These are phyloP conservation scores for Lissonota sp. DNA, from an alignment of 2,888 invertebrate species.

Conservation along the genomic window DNA sequence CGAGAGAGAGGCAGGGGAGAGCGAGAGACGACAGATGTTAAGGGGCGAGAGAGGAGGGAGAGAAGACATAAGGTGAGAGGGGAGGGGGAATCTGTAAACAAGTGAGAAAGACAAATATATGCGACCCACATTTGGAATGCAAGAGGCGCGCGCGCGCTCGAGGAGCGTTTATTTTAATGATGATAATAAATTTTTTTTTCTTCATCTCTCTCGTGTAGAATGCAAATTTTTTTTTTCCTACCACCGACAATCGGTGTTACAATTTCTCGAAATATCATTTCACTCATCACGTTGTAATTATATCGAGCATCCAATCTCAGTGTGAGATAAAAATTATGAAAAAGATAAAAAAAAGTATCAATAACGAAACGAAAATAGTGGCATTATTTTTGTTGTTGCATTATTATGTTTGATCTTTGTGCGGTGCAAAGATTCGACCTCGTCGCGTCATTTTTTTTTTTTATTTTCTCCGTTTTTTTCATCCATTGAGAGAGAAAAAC, in stretches of 20 bases:
- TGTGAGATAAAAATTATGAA: constrained; percentile 17
- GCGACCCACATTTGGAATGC: constrained; percentile 41
- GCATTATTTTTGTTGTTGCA: constrained; percentile 50
- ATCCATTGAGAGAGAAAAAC: neutral
- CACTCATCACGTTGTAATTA: constrained; percentile 15
- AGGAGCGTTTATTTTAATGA: neutral
- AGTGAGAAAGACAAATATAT: constrained; percentile 70
- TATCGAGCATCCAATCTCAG: constrained; percentile 12
- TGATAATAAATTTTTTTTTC: neutral
- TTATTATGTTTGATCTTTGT: constrained; percentile 57
- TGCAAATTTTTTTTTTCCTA: neutral
- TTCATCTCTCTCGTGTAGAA: neutral
- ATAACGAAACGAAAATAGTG: neutral
- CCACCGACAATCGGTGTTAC: neutral
- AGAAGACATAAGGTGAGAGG: too few species aligned
- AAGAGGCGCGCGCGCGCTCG: neutral
- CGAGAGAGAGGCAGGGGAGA: too few species aligned
- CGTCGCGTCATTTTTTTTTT: constrained; percentile 51
- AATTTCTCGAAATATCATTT: constrained; percentile 11
- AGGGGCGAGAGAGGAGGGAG: too few species aligned
- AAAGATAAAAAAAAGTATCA: constrained; percentile 20
- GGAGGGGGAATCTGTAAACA: too few species aligned
- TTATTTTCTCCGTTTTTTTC: constrained; percentile 6
- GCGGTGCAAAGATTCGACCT: constrained; percentile 69
- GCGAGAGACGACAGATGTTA: too few species aligned